phyloP scores from a whole-genome alignment of 2,797 vertebrate genomes.

The Perdix hodgsoniae region DNA sequence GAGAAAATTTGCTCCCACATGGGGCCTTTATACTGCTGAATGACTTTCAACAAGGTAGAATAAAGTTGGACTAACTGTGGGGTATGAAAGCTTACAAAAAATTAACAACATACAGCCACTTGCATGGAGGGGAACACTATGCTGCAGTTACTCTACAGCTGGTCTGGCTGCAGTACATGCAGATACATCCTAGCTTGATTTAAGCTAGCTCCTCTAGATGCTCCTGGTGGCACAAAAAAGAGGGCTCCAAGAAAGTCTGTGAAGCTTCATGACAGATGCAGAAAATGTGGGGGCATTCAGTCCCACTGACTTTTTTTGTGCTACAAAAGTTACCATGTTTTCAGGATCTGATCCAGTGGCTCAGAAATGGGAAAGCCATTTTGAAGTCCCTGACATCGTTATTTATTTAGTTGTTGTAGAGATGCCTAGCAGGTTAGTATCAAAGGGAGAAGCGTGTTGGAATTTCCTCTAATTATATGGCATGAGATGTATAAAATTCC shows the following conservation, averaged over 20 bases:
- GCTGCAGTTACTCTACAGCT: slow-evolving; percentile 23
- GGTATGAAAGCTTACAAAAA: neutral
- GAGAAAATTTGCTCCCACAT: neutral
- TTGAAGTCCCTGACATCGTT: neutral
- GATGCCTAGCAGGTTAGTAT: no score
- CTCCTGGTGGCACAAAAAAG: neutral
- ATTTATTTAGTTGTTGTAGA: neutral
- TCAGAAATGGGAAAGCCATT: neutral
- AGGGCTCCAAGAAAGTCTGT: neutral
- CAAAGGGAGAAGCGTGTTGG: neutral
- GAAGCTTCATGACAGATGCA: neutral
- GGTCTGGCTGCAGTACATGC: neutral
- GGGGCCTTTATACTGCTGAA: neutral
- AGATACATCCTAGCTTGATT: neutral
- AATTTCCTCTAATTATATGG: neutral
- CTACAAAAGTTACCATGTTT: neutral
- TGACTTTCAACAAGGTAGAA: neutral
- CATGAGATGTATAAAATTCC: neutral
- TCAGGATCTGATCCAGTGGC: neutral
- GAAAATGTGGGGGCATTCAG: neutral
- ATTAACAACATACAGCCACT: neutral
- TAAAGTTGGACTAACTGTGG: slow-evolving; percentile 13
- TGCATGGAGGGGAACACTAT: neutral
- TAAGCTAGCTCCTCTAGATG: neutral
- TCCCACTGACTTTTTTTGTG: neutral